These are phyloP conservation scores for Oceanites oceanicus DNA, from an alignment of 2,113 vertebrate genomes.

Conservation along the genomic window DNA sequence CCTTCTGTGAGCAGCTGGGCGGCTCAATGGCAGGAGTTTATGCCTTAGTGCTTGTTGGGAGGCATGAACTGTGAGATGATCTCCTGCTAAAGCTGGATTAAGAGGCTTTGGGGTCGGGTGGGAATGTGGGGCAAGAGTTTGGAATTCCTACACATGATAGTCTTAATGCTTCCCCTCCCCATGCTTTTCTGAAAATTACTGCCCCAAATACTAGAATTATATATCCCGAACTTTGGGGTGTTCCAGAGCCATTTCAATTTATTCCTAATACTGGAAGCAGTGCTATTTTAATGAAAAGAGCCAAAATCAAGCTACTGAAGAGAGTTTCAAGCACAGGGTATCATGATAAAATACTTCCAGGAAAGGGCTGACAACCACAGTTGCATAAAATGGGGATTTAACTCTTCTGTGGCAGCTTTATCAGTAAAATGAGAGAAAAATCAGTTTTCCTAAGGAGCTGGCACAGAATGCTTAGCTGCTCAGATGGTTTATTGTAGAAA, in stretches of 20 bases:
- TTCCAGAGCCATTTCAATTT: neutral
- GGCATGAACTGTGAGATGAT: neutral
- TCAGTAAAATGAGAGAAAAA: neutral
- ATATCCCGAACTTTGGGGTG: neutral
- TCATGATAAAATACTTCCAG: neutral
- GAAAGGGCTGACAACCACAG: neutral
- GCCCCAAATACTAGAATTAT: neutral
- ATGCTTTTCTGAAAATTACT: neutral
- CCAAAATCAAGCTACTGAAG: neutral
- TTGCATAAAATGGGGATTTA: conserved; percentile 8
- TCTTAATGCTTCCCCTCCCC: neutral
- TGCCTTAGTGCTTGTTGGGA: neutral
- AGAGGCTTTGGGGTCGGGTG: neutral
- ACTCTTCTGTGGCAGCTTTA: neutral
- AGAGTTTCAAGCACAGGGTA: neutral
- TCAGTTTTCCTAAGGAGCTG: neutral
- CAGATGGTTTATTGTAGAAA: neutral
- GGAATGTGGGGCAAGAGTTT: neutral
- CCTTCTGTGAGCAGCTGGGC: neutral
- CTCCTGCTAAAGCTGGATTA: conserved; percentile 44
- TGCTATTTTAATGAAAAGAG: neutral
- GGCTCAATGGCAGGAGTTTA: neutral
- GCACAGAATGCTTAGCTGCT: neutral
- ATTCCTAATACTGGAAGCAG: neutral
- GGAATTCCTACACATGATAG: neutral